Percentiles rank a stretch among this genome's conserved stretches.
phyloP scores from a whole-genome alignment of 2,113 vertebrate species.

The Marcusenius ussheri region DNA sequence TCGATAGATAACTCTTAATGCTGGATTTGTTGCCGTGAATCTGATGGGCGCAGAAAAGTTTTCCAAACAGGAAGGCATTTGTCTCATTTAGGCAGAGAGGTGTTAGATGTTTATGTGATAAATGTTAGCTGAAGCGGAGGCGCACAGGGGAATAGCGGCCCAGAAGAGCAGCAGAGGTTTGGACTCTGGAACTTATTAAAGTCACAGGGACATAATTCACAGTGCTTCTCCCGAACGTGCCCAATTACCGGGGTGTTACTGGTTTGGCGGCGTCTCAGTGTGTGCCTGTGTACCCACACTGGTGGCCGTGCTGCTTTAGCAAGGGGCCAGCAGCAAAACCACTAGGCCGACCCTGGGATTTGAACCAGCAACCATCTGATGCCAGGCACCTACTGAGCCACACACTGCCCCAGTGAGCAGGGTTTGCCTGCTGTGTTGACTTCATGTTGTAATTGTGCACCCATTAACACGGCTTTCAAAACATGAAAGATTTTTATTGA shows the following conservation, averaged over 20 bases:
- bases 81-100: slow-evolving; percentile 69
- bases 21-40: slow-evolving; percentile 67
- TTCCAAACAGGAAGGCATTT: slow-evolving; percentile 68
- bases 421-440: neutral
- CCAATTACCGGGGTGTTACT: slow-evolving; percentile 62
- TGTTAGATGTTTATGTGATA: slow-evolving; percentile 69
- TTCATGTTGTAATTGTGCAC: neutral
- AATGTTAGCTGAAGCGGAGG: slow-evolving; percentile 66
- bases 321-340: neutral
- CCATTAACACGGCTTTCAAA: neutral
- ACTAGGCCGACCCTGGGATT: neutral
- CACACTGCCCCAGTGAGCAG: neutral
- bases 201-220: slow-evolving; percentile 60
- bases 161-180: slow-evolving; percentile 35
- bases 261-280: slow-evolving; percentile 39
- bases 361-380: neutral
- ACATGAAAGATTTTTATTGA: neutral
- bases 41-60: slow-evolving; percentile 57
- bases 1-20: slow-evolving; percentile 87
- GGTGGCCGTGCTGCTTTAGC: neutral
- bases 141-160: slow-evolving; percentile 63
- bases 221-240: slow-evolving; percentile 53
- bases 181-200: slow-evolving; percentile 70
- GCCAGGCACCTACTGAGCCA: neutral
- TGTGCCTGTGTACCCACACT: slow-evolving; percentile 22